Conservation (phyloP, 2,113 vertebrate species). For the Crotalus tigris region DNA sequence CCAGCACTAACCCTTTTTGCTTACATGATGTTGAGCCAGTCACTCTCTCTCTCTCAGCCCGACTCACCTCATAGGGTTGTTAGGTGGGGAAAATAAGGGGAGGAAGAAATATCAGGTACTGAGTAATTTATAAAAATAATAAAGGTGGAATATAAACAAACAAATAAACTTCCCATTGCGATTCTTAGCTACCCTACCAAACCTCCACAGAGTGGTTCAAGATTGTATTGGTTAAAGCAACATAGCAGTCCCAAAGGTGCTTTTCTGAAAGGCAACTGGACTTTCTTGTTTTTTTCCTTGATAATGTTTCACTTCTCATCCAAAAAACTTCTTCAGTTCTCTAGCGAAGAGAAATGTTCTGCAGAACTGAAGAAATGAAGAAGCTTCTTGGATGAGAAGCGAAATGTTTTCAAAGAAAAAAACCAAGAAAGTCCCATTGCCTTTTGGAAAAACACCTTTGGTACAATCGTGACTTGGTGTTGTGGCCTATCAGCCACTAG, state of each 20-base stretch:
- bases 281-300: background rate
- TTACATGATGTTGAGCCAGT: too few species aligned
- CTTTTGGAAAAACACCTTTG: background rate
- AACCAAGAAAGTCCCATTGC: background rate
- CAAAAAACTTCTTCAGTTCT: background rate
- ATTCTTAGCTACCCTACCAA: background rate
- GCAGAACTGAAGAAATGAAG: background rate
- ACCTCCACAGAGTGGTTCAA: background rate
- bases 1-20: too few species aligned
- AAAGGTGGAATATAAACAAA: background rate
- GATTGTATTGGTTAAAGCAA: background rate
- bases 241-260: background rate
- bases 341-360: too few species aligned
- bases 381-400: background rate
- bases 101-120: background rate
- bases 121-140: background rate
- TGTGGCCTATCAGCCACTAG: too few species aligned
- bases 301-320: background rate
- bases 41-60: too few species aligned
- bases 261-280: background rate
- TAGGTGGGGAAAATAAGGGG: too few species aligned
- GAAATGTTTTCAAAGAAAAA: background rate
- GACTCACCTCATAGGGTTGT: too few species aligned
- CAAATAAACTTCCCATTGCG: background rate
- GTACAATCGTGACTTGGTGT: background rate